Percentiles rank a stretch among this genome's conserved stretches.
These are phyloP conservation scores for Ictidomys tridecemlineatus DNA, from an alignment of 2,113 vertebrate species.

Conservation along the genomic window DNA sequence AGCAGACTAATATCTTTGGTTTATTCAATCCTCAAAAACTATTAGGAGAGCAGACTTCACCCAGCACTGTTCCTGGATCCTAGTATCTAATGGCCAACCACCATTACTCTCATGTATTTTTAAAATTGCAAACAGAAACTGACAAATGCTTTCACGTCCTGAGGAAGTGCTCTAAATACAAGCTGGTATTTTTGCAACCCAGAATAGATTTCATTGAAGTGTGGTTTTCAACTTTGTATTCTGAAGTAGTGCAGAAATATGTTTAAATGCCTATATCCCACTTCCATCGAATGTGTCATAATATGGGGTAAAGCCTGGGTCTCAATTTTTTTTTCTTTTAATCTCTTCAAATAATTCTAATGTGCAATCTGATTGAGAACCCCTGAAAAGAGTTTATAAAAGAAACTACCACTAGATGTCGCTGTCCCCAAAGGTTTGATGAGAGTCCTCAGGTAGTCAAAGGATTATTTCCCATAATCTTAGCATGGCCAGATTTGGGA, in stretches of 20 bases:
- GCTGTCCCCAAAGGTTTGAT: slow-evolving; percentile 81
- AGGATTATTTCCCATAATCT: not conserved
- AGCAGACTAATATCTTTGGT: not conserved
- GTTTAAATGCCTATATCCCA: not conserved
- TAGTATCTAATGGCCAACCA: not conserved
- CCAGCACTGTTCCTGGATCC: not conserved
- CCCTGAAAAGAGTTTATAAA: not conserved
- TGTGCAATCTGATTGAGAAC: not conserved
- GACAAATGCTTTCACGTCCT: not conserved
- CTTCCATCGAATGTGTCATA: not conserved
- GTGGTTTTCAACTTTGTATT: not conserved
- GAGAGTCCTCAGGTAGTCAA: not conserved
- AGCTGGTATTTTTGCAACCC: not conserved
- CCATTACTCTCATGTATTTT: not conserved
- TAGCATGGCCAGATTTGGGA: not conserved
- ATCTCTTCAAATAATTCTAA: not conserved
- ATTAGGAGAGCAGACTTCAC: not conserved
- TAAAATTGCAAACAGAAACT: not conserved
- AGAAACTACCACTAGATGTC: slow-evolving; percentile 84
- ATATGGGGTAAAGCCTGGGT: not conserved
- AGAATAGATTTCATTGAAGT: not conserved
- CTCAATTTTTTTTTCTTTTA: not conserved
- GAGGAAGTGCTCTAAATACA: not conserved
- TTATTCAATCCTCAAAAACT: not conserved
- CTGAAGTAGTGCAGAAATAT: not conserved